Evolutionary conservation across 2,888 invertebrate genomes (phyloP).

Genomic region (Aleiodes leptofemur): DNA sequence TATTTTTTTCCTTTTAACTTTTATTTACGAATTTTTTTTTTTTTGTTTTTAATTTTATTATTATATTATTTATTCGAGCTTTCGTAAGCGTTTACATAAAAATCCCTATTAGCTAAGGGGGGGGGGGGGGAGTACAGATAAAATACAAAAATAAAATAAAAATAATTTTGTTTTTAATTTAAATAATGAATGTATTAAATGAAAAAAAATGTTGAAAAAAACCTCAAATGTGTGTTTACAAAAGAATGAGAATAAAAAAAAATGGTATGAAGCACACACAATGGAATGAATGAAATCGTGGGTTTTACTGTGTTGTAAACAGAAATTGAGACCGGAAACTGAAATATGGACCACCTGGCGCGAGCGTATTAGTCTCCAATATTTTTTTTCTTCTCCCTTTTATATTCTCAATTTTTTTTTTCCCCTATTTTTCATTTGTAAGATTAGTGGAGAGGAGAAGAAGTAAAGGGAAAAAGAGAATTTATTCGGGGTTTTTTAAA

Average conservation of each 20-base stretch:
- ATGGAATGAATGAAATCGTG: constrained; percentile 24
- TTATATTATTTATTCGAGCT: too few species aligned
- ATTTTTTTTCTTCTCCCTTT: constrained; percentile 15
- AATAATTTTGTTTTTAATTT: background rate
- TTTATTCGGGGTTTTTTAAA: background rate
- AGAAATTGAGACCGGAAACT: constrained; percentile 31
- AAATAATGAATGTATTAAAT: background rate
- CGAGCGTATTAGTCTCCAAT: constrained; percentile 26
- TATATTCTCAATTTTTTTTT: background rate
- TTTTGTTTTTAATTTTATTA: too few species aligned
- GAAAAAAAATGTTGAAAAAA: constrained; percentile 51
- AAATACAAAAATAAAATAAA: too few species aligned
- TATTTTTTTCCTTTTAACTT: background rate
- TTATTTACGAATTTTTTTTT: too few species aligned
- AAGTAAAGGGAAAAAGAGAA: background rate
- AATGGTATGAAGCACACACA: background rate
- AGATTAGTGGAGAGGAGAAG: background rate
- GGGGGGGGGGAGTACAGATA: too few species aligned
- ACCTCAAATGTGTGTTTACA: constrained; percentile 57
- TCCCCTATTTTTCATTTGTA: constrained; percentile 3
- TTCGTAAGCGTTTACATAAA: too few species aligned
- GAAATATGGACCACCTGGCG: constrained; percentile 29
- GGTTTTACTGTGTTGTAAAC: constrained; percentile 25
- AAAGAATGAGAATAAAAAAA: constrained; percentile 41
- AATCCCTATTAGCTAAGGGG: too few species aligned